Evolutionary conservation across 2,113 vertebrate genomes (phyloP).

Genomic region (Prochilodus magdalenae): DNA sequence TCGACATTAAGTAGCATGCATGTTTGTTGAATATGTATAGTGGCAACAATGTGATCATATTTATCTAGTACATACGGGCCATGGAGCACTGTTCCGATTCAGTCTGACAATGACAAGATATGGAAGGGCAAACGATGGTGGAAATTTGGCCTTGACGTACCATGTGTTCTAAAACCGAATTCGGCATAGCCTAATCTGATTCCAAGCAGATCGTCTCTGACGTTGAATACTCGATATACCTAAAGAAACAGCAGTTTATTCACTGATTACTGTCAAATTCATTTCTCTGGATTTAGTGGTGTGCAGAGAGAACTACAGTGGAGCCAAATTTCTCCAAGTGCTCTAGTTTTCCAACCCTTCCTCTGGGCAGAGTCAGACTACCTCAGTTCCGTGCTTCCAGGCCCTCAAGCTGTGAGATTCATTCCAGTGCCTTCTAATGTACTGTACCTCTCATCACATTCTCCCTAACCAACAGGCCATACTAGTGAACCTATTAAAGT

Average conservation of each 20-base stretch:
- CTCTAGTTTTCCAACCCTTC: background rate
- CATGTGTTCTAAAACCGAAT: background rate
- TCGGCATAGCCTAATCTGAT: background rate
- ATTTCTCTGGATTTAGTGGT: background rate
- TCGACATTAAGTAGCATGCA: slow-evolving; percentile 50
- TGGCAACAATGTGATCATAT: slow-evolving; percentile 57
- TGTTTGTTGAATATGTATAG: slow-evolving; percentile 47
- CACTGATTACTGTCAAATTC: background rate
- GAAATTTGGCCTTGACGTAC: background rate
- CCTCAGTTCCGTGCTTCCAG: slow-evolving; percentile 43
- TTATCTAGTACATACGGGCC: slow-evolving; percentile 54
- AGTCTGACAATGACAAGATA: slow-evolving; percentile 42
- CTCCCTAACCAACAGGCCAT: slow-evolving; percentile 46
- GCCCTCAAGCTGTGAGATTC: slow-evolving; percentile 59
- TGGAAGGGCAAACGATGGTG: background rate
- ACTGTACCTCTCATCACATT: slow-evolving; percentile 52
- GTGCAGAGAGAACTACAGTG: background rate
- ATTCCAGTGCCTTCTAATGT: slow-evolving; percentile 66
- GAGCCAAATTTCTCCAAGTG: background rate
- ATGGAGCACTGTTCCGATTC: slow-evolving; percentile 44
- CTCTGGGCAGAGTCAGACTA: slow-evolving; percentile 34
- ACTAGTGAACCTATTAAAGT: slow-evolving; percentile 35
- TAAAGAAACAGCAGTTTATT: background rate
- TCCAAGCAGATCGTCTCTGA: background rate
- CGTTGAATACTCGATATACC: too few relatives aligned